Percentiles rank a stretch among this genome's conserved stretches.
These are phyloP conservation scores for Platycheirus rosarum DNA, from an alignment of 2,888 invertebrate species.

Conservation along the genomic window DNA sequence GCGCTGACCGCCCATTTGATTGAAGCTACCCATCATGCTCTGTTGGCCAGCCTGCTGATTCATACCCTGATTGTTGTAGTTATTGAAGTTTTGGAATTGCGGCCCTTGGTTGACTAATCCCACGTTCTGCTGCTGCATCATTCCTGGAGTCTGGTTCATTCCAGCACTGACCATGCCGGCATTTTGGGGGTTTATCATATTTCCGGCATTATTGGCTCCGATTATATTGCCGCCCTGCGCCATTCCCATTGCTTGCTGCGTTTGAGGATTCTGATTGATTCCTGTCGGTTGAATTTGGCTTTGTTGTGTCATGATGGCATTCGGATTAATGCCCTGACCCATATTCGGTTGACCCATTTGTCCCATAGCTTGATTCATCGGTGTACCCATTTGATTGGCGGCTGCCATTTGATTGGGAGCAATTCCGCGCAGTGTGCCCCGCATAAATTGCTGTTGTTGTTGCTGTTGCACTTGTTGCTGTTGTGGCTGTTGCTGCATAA, in stretches of 20 bases:
- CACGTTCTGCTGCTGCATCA: conserved; percentile 80
- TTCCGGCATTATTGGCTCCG: conserved; percentile 75
- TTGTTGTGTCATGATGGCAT: conserved; percentile 75
- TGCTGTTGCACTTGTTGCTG: conserved; percentile 79
- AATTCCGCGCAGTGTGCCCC: conserved; percentile 80
- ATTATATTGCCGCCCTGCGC: conserved; percentile 79
- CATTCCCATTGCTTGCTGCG: conserved; percentile 78
- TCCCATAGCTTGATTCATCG: conserved; percentile 83
- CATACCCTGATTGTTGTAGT: conserved; percentile 84
- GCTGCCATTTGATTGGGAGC: conserved; percentile 82
- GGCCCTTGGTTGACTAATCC: conserved; percentile 81
- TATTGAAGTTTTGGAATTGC: conserved; percentile 85
- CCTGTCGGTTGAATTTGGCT: conserved; percentile 71
- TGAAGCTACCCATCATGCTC: conserved; percentile 81
- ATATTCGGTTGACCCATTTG: conserved; percentile 80
- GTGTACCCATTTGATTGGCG: conserved; percentile 82
- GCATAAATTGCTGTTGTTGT: conserved; percentile 80
- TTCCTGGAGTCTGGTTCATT: conserved; percentile 75
- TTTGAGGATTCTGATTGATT: conserved; percentile 79
- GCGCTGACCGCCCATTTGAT: conserved; percentile 81
- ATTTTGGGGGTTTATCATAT: conserved; percentile 76
- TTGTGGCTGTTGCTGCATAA: conserved; percentile 80
- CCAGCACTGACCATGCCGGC: conserved; percentile 77
- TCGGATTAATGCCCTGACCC: conserved; percentile 79
- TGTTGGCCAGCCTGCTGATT: conserved; percentile 81